Evolutionary conservation across 2,113 vertebrate genomes (phyloP).

Genomic region (Leptodactylus fuscus): DNA sequence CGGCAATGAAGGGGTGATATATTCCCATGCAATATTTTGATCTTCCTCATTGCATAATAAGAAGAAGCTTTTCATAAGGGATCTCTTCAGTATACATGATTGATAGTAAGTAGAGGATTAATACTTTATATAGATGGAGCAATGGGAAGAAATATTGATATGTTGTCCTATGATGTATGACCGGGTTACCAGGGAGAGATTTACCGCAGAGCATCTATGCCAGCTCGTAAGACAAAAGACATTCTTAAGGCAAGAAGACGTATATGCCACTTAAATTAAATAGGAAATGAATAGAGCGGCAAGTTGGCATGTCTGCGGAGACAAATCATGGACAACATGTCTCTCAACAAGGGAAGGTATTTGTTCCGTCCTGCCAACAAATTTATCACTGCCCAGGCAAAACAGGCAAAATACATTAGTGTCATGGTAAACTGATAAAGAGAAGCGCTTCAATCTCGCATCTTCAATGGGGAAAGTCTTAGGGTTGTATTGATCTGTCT

Average conservation of each 20-base stretch:
- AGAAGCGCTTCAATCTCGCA: constrained; percentile 87
- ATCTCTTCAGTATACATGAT: constrained; percentile 31
- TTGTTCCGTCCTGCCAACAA: constrained; percentile 89
- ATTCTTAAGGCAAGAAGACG: constrained; percentile 86
- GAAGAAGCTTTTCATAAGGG: constrained; percentile 68
- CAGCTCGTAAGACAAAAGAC: constrained; percentile 86
- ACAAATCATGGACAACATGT: constrained; percentile 96
- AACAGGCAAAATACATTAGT: constrained; percentile 97
- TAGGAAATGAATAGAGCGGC: constrained; percentile 91
- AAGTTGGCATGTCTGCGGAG: constrained; percentile 88
- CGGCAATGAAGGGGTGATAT: not conserved
- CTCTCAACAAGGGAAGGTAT: constrained; percentile 88
- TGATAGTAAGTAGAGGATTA: constrained; percentile 16
- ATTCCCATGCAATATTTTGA: not conserved
- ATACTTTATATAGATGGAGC: constrained; percentile 25
- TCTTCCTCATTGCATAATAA: constrained; percentile 47
- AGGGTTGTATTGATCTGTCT: constrained; percentile 95
- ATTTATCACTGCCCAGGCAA: constrained; percentile 97
- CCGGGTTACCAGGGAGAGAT: constrained; percentile 69
- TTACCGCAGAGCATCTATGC: constrained; percentile 72
- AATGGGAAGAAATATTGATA: constrained; percentile 40
- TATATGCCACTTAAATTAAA: constrained; percentile 88
- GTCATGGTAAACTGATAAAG: constrained; percentile 97
- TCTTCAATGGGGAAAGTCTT: constrained; percentile 88
- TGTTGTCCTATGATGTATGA: constrained; percentile 50